phyloP scores from a whole-genome alignment of 2,888 invertebrate genomes.

The Aleiodes leptofemur region DNA sequence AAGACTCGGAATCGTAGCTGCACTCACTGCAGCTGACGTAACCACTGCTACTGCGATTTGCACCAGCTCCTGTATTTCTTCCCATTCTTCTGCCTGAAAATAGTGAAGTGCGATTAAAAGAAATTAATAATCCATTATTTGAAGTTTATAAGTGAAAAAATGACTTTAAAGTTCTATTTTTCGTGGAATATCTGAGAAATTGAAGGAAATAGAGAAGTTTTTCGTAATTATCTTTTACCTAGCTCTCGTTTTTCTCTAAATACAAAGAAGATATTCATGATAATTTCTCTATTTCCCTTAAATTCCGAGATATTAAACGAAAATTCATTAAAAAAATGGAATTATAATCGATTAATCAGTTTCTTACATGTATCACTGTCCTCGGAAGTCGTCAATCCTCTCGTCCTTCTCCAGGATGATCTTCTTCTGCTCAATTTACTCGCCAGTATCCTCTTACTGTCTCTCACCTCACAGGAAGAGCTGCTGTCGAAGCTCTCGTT shows the following conservation, averaged over 20 bases:
- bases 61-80: conserved; percentile 58
- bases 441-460: conserved; percentile 67
- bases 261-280: background rate
- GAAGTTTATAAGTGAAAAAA: too few relatives aligned
- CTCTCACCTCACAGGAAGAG: conserved; percentile 71
- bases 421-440: conserved; percentile 67
- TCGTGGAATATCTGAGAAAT: too few relatives aligned
- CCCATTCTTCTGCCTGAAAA: conserved; percentile 63
- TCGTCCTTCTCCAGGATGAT: conserved; percentile 64
- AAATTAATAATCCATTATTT: too few relatives aligned
- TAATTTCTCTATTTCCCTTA: background rate
- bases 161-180: too few relatives aligned
- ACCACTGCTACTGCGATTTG: conserved; percentile 77
- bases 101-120: background rate
- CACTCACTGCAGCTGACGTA: conserved; percentile 94
- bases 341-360: background rate
- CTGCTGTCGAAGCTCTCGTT: conserved; percentile 72
- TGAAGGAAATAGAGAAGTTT: too few relatives aligned
- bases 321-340: background rate
- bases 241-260: too few relatives aligned
- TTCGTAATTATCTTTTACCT: too few relatives aligned
- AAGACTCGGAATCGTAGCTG: conserved; percentile 89
- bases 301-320: background rate
- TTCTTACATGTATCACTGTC: conserved; percentile 72
- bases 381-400: conserved; percentile 71